Base-by-base conservation (phyloP, 2,113 vertebrate genomes). In the Bufo bufo region DNA sequence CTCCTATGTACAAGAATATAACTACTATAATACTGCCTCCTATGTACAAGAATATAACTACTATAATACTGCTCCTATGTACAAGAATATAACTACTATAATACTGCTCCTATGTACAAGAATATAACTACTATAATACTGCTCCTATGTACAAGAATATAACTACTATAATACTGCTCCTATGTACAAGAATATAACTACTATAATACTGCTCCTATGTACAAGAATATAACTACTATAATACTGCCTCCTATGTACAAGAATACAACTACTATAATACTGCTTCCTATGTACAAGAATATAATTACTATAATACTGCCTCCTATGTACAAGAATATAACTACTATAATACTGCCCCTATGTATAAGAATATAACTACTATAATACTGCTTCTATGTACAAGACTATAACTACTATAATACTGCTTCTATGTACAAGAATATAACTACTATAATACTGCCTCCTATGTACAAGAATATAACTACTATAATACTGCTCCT, bases 401-500 rank as follows among this genome's bases (percentile, higher is more conserved):
- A 71, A 71, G 66, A 71, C 33, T 33, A 71, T 71, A 71, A 43
- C 8, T 71, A 71, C 66, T 43, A 71, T 71, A 71, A 71, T 33
- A 71, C 66, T 71, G 66, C 23, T 33, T 23, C 66, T 71, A 33
- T 71, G 3, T 71, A 71, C 10, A 33, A 33, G 66, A 71, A 71
- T 71, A 71, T 71, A 71, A 71, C 66, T 71, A 71, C 23, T 71
- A 71, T 71, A 71, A 33, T 71, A 71, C 66, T 71, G 66, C n/a
- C 66, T 2, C 66, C 66, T 43, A 43, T 33, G 4, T 71, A 71
- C 66, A 71, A 33, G 66, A 71, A 71, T 71, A 71, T 71, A 23
- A 65, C 63, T n/a, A 65, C 63, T 65, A 65, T 65, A 65, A 65
- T 65, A n/a, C 63, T 65, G 19, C 20, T n/a, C 63, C 63, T 65